Evolutionary conservation across 2,797 vertebrate species (phyloP).

Genomic region (Carcharodon carcharias): DNA sequence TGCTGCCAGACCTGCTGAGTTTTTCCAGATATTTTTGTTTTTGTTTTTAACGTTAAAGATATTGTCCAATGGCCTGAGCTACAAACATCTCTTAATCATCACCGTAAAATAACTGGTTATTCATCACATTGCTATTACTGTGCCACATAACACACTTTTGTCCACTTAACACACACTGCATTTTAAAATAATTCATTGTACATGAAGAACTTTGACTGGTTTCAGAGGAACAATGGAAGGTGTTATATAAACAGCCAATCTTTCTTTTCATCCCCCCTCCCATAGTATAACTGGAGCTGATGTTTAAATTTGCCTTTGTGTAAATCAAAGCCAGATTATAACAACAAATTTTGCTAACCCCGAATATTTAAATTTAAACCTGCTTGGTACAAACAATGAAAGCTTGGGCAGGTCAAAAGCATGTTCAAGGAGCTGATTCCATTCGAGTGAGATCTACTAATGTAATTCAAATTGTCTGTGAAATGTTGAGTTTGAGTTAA

Average conservation of each 20-base stretch:
- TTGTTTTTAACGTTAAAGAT: no score
- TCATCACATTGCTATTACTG: not conserved
- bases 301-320: not conserved
- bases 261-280: not conserved
- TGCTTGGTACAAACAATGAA: not conserved
- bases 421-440: not conserved
- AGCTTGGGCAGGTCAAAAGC: not conserved
- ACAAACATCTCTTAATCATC: not conserved
- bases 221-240: not conserved
- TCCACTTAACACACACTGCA: no score
- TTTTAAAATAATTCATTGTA: not conserved
- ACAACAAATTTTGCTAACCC: not conserved
- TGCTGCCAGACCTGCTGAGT: no score
- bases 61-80: not conserved
- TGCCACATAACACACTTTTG: no score
- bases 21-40: no score
- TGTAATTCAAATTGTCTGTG: not conserved
- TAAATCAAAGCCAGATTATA: not conserved
- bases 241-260: not conserved
- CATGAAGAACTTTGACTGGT: not conserved
- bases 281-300: not conserved
- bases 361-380: conserved; percentile 2
- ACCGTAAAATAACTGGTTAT: not conserved
- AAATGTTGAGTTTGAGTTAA: not conserved
- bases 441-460: not conserved